A percentile compares a stretch with the other conserved stretches of the same genome.
phyloP scores from a whole-genome alignment of 30 jellyfish, hydroid and myxozoan species.

The Rhopilema esculentum region DNA sequence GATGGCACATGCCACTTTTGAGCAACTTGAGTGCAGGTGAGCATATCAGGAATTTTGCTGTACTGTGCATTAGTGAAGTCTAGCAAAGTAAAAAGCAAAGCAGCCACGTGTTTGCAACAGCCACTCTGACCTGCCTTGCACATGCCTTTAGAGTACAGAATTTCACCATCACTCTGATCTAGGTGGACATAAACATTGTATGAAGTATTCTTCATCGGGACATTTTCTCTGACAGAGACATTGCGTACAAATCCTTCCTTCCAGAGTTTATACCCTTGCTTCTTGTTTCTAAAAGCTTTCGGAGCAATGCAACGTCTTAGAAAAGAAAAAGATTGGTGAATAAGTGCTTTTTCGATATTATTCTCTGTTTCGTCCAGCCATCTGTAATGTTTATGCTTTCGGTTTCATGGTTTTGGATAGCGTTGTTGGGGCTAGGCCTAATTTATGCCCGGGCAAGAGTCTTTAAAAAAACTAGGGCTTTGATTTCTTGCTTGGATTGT shows the following conservation, averaged over 20 bases:
- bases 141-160: background rate
- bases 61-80: slow-evolving; percentile 29
- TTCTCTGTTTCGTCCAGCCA: slow-evolving; percentile 6
- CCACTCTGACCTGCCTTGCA: slow-evolving; percentile 67
- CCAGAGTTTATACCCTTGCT: slow-evolving; percentile 40
- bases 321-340: background rate
- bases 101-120: slow-evolving; percentile 71
- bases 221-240: slow-evolving; percentile 8
- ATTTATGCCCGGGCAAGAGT: slow-evolving; percentile 29
- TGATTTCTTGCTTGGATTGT: background rate
- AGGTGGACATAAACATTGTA: slow-evolving; percentile 25
- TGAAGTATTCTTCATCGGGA: background rate
- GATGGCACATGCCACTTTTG: slow-evolving; percentile 24
- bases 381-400: background rate
- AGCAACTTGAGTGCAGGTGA: slow-evolving; percentile 39
- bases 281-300: slow-evolving; percentile 29
- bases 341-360: slow-evolving; percentile 12
- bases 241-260: slow-evolving; percentile 45
- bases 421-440: background rate
- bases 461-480: slow-evolving; percentile 14
- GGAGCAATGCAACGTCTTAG: slow-evolving; percentile 14
- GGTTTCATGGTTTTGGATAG: background rate
- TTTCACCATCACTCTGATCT: slow-evolving; percentile 32
- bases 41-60: background rate
- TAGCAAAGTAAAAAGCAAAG: slow-evolving; percentile 11